Conservation (phyloP, 1,140 invertebrate species). For the Drosophila cardini region DNA sequence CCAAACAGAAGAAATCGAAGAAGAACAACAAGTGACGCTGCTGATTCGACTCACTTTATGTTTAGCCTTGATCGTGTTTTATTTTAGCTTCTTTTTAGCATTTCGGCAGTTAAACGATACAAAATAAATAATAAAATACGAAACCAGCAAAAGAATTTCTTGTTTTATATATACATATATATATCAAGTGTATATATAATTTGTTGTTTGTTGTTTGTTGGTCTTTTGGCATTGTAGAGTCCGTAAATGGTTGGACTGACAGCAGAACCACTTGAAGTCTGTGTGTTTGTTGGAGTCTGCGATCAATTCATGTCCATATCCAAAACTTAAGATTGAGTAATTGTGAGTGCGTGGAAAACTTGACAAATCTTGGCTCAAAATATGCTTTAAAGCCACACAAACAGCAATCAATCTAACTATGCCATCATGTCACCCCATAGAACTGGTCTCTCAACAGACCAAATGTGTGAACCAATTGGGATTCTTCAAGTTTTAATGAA, state of each 20-base stretch:
- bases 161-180: slow-evolving; percentile 25
- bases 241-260: slow-evolving; percentile 65
- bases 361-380: slow-evolving; percentile 17
- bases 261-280: slow-evolving; percentile 15
- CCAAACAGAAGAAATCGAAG: slow-evolving; percentile 24
- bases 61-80: slow-evolving; percentile 61
- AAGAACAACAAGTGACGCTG: slow-evolving; percentile 39
- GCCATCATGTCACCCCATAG: slow-evolving; percentile 8
- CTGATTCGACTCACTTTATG: slow-evolving; percentile 19
- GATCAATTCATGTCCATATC: slow-evolving; percentile 36
- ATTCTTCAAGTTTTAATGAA: not conserved
- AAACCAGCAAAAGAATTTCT: slow-evolving; percentile 70
- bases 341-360: slow-evolving; percentile 27
- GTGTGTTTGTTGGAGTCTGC: slow-evolving; percentile 30
- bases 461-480: not conserved
- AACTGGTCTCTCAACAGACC: not conserved
- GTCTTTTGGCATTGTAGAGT: slow-evolving; percentile 58
- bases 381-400: not conserved
- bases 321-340: slow-evolving; percentile 30
- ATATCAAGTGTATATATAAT: not conserved
- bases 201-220: slow-evolving; percentile 43
- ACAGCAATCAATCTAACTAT: slow-evolving; percentile 22
- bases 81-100: slow-evolving; percentile 60
- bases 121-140: slow-evolving; percentile 68
- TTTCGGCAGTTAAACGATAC: slow-evolving; percentile 68